Base-by-base conservation (phyloP, 2,113 vertebrate genomes). In the Prionailurus bengalensis region DNA sequence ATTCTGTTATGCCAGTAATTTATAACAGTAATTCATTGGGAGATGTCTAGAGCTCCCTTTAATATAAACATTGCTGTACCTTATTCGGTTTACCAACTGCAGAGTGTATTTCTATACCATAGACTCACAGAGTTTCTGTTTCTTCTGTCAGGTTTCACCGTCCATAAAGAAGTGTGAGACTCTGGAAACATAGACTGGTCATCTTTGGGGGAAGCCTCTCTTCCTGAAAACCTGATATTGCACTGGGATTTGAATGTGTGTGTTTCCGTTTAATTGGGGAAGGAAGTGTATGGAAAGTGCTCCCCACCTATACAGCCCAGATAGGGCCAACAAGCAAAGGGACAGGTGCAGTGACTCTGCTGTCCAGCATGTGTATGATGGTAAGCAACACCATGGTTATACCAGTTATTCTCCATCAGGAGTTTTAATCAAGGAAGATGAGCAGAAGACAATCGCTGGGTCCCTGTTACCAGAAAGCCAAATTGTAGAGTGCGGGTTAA, bases 111-210 rank as follows among this genome's bases (percentile, higher is more conserved):
- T 36, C 79, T 70, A 5, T 70, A 71, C 48, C 48, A 55, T 16
- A 9, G 25, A 31, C 86, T 97, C 91, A 97, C 42, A 78, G 65
- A 48, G 1, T 29, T 97, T 97, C 89, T 95, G 0, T 95, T 92
- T 95, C 39, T 97, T 74, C 21, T 97, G 98, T 92, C 98, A 99
- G 99, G 98, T 99, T 99, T 98, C 99, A 99, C 96, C 99, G 99
- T 97, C 99, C 99, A 0, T 99, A 99, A 97, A 42, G 96, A 92
- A 98, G 94, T 74, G 66, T 51, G 33, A 88, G 92, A 95, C 95
- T 85, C 45, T 1, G 97, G 90, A 96, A 97, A 97, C 91, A 83
- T 7, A 74, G 80, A 92, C 95, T 94, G 97, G 1, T 94, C 97
- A 97, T 97, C 98, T 98, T 97, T 94, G 89, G 95, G 96, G 91